A percentile compares a stretch with the other conserved stretches of the same genome.
Conservation (phyloP, 2,797 vertebrate genomes). For the Cossypha heuglini region DNA sequence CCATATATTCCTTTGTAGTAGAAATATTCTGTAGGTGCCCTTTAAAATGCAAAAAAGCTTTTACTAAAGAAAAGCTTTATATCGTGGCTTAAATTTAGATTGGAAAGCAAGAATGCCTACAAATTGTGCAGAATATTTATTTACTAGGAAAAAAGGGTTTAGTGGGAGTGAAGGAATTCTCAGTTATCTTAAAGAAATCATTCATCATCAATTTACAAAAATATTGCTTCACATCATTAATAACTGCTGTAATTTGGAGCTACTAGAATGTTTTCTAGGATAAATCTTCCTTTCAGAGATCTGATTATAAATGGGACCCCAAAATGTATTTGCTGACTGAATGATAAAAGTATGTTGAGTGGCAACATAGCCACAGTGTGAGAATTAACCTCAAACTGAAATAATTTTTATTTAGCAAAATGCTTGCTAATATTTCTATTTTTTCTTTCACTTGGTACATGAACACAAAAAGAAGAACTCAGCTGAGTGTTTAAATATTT, state of each 20-base stretch:
- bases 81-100: neutral
- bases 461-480: neutral
- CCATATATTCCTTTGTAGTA: neutral
- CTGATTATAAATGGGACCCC: neutral
- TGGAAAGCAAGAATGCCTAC: neutral
- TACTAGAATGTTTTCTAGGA: neutral
- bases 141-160: neutral
- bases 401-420: neutral
- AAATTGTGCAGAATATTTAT: neutral
- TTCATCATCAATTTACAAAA: neutral
- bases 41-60: neutral
- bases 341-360: neutral
- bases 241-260: neutral
- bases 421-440: neutral
- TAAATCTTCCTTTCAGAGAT: neutral
- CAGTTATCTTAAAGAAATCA: neutral
- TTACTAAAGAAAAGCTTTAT: neutral
- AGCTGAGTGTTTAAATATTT: neutral
- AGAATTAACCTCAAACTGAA: neutral
- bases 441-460: neutral
- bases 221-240: neutral
- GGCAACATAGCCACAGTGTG: neutral
- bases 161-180: neutral
- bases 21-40: neutral
- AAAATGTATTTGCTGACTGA: neutral